Evolutionary conservation across 92 coral and sea anemone genomes (phyloP).

Genomic region (Porites evermanni): DNA sequence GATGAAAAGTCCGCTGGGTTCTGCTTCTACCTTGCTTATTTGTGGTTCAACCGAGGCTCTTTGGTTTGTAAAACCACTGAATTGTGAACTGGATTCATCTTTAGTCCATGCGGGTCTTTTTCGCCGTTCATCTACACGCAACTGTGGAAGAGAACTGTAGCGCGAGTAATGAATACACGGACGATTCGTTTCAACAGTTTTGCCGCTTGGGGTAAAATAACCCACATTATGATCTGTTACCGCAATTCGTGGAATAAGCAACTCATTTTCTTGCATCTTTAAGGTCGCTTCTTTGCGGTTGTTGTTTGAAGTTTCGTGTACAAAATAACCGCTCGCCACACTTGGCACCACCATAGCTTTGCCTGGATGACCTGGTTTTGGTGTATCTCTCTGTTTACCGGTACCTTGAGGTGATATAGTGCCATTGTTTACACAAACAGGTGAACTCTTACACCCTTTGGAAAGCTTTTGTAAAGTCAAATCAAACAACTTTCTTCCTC

Average conservation of each 20-base stretch:
- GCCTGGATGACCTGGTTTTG: not conserved
- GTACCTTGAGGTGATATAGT: not conserved
- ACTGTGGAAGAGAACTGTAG: constrained; percentile 16
- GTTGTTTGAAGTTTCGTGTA: not conserved
- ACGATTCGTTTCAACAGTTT: constrained; percentile 5
- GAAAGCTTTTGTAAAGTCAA: constrained; percentile 28
- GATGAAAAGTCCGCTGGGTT: not conserved
- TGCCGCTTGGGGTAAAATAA: not conserved
- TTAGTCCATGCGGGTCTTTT: constrained; percentile 13
- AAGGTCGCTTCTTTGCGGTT: not conserved
- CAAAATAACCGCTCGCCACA: constrained; percentile 34
- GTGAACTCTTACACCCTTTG: constrained; percentile 17
- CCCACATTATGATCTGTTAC: constrained; percentile 12
- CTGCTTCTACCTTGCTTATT: not conserved
- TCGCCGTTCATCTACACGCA: not conserved
- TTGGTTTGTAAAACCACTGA: not conserved
- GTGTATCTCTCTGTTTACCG: not conserved
- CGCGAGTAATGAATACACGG: not conserved
- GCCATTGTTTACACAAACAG: not conserved
- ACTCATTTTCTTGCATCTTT: not conserved
- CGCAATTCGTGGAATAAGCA: constrained; percentile 15
- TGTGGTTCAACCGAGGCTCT: not conserved
- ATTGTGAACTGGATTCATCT: constrained; percentile 10
- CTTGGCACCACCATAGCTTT: constrained; percentile 15
- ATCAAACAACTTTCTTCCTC: constrained; percentile 8